Conservation (phyloP, 2,888 invertebrate genomes). For the Euclidia mi region DNA sequence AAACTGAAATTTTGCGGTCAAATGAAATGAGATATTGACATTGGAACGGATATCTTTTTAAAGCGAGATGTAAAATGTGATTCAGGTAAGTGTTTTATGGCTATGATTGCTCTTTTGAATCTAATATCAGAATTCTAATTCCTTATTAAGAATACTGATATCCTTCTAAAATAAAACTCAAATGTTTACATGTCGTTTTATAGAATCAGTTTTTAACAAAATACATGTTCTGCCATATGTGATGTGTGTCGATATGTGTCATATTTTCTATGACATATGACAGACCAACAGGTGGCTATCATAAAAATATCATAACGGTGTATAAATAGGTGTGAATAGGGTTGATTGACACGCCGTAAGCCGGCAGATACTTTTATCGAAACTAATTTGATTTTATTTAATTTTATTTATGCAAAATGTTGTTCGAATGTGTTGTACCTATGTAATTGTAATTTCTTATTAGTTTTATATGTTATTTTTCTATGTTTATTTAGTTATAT, state of each 20-base stretch:
- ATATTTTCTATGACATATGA: conserved; percentile 52
- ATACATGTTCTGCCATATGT: not conserved
- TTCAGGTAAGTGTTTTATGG: conserved; percentile 31
- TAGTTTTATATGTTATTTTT: not conserved
- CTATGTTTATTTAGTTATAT: not conserved
- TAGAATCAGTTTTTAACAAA: not conserved
- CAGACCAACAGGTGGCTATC: conserved; percentile 67
- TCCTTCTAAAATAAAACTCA: not conserved
- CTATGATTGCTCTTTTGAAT: not conserved
- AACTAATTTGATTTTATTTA: no score
- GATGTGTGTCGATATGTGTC: not conserved
- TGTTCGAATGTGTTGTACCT: no score
- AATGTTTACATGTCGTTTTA: not conserved
- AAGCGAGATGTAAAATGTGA: conserved; percentile 43
- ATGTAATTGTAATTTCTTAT: no score
- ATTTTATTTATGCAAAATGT: no score
- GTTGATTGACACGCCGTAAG: not conserved
- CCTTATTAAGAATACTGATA: not conserved
- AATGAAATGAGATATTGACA: conserved; percentile 1
- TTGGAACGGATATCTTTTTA: conserved; percentile 14
- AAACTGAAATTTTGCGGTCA: conserved; percentile 28
- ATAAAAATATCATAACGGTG: conserved; percentile 41
- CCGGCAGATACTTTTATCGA: no score
- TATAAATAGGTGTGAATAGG: conserved; percentile 7
- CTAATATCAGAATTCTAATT: not conserved